These are phyloP conservation scores for Creontiades dilutus DNA, from an alignment of 2,888 invertebrate species.

Conservation along the genomic window DNA sequence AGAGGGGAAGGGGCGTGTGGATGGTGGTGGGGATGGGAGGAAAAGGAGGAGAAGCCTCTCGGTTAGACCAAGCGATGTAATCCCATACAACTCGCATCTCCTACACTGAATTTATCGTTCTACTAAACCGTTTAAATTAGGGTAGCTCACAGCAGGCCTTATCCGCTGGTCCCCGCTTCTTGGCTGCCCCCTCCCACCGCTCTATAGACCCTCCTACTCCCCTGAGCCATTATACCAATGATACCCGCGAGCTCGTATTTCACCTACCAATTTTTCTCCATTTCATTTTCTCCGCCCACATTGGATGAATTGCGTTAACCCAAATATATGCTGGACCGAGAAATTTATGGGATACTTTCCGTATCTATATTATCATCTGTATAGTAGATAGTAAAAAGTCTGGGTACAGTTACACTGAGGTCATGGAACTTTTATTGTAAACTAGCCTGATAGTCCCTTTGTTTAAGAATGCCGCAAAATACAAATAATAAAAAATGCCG, in stretches of 20 bases:
- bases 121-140: conserved; percentile 66
- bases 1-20: not conserved
- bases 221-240: conserved; percentile 10
- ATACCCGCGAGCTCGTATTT: conserved; percentile 26
- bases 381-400: no score
- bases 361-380: no score
- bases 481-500: no score
- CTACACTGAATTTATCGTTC: conserved; percentile 65
- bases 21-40: not conserved
- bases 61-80: conserved; percentile 65
- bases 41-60: not conserved
- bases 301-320: no score
- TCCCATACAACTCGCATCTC: conserved; percentile 63
- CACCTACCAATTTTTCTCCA: conserved; percentile 23
- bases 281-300: not conserved
- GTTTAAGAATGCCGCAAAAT: no score
- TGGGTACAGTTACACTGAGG: no score
- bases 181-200: not conserved
- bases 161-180: conserved; percentile 13
- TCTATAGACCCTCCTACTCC: not conserved
- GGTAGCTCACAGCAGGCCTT: conserved; percentile 57
- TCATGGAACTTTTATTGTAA: no score
- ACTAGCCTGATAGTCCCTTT: no score
- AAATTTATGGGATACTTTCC: no score
- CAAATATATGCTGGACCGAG: no score